phyloP scores from a whole-genome alignment of 2,113 vertebrate species.

The Neodon shergylaensis region DNA sequence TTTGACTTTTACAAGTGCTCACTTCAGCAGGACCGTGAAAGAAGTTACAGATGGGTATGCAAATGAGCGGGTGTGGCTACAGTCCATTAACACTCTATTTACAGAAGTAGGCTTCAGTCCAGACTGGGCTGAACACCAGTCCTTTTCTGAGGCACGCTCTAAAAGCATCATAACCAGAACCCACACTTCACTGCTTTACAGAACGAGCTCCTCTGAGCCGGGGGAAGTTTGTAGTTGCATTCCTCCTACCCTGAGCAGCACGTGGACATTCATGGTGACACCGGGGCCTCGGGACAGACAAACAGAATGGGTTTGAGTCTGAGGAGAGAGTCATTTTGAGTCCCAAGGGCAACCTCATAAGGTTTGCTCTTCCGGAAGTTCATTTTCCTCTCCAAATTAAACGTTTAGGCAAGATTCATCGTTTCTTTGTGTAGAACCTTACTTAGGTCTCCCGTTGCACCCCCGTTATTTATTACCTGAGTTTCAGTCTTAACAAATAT shows the following conservation, averaged over 20 bases:
- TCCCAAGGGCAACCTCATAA: conserved; percentile 75
- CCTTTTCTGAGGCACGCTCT: not conserved
- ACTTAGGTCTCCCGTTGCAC: conserved; percentile 77
- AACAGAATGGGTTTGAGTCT: conserved; percentile 60
- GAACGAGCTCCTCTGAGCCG: not conserved
- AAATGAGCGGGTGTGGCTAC: not conserved
- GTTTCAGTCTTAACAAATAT: conserved; percentile 87
- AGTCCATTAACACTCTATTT: conserved; percentile 56
- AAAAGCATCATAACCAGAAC: not conserved
- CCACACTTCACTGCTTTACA: not conserved
- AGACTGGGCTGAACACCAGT: not conserved
- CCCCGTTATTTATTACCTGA: conserved; percentile 88
- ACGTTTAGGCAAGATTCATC: conserved; percentile 82
- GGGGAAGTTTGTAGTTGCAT: not conserved
- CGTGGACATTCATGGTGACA: conserved; percentile 39
- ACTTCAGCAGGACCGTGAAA: not conserved
- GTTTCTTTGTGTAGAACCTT: conserved; percentile 72
- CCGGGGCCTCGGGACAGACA: conserved; percentile 73
- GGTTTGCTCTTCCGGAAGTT: conserved; percentile 85
- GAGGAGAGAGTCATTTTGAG: conserved; percentile 74
- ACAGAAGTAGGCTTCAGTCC: not conserved
- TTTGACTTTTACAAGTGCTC: not conserved
- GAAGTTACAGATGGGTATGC: not conserved
- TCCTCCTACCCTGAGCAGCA: conserved; percentile 43
- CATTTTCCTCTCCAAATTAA: conserved; percentile 84